Percentiles rank a stretch among this genome's conserved stretches.
These are phyloP conservation scores for Caenorhabditis auriculariae DNA, from an alignment of 2,888 invertebrate genomes.

Conservation along the genomic window DNA sequence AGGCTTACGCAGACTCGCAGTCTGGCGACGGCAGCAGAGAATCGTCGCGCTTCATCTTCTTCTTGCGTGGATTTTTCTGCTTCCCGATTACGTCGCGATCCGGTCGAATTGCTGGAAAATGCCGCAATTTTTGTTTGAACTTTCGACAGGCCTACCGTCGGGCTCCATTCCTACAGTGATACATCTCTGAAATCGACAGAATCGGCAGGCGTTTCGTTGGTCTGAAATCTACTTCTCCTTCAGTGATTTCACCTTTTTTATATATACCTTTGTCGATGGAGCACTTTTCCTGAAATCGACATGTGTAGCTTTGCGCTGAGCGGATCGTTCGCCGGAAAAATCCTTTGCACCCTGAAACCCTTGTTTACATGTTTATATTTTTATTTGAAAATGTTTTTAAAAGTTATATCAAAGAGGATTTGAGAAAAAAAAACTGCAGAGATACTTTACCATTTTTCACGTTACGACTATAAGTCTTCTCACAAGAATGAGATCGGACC, in stretches of 20 bases:
- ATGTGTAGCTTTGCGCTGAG: conserved; percentile 53
- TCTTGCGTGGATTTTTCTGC: conserved; percentile 60
- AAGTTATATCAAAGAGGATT: no score
- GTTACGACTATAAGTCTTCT: no score
- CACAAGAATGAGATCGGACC: no score
- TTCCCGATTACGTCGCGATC: conserved; percentile 62
- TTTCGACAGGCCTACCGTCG: conserved; percentile 22
- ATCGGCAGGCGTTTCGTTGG: conserved; percentile 59
- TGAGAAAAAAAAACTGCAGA: no score
- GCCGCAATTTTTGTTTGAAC: neutral
- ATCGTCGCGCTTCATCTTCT: conserved; percentile 51
- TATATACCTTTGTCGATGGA: conserved; percentile 51
- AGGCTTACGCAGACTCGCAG: conserved; percentile 10
- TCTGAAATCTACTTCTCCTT: conserved; percentile 32
- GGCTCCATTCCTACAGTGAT: conserved; percentile 61
- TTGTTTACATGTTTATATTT: no score
- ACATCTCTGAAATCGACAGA: conserved; percentile 60
- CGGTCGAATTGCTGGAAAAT: conserved; percentile 56
- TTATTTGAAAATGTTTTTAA: no score
- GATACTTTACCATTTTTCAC: no score
- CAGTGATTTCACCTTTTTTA: neutral
- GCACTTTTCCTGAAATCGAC: conserved; percentile 55
- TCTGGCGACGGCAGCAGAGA: conserved; percentile 49
- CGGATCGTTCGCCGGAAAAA: conserved; percentile 61
- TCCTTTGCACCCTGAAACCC: conserved; percentile 49